phyloP scores from a whole-genome alignment of 2,888 invertebrate genomes.

The Cryptophagus acutangulus region DNA sequence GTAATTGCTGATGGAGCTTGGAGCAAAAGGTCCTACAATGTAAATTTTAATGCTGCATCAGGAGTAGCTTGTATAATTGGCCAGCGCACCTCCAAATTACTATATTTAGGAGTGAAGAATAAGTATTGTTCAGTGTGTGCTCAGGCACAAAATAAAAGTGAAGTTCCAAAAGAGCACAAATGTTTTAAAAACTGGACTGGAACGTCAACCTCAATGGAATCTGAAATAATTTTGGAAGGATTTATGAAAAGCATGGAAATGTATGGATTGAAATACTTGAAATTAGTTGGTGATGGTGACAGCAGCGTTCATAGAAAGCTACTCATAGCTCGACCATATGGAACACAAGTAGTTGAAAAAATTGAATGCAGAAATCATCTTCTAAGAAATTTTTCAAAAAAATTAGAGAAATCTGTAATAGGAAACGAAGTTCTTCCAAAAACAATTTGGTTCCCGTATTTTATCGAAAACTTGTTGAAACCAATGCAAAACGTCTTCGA shows the following conservation, averaged over 20 bases:
- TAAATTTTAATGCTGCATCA: conserved; percentile 34
- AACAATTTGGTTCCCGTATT: background rate
- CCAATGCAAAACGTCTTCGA: background rate
- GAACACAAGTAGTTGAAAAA: conserved; percentile 27
- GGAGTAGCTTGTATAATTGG: conserved; percentile 25
- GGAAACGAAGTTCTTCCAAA: background rate
- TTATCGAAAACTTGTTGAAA: background rate
- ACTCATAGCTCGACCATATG: conserved; percentile 26
- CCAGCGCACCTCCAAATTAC: conserved; percentile 23
- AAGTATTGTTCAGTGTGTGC: conserved; percentile 36
- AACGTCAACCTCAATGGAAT: conserved; percentile 37
- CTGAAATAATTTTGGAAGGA: conserved; percentile 36
- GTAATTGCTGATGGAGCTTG: too few relatives aligned
- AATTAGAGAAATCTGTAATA: conserved; percentile 10
- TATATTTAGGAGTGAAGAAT: conserved; percentile 34
- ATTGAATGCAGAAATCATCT: conserved; percentile 32
- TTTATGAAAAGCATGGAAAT: conserved; percentile 31
- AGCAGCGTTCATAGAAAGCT: conserved; percentile 34
- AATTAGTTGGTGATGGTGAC: conserved; percentile 39
- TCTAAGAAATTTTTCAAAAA: conserved; percentile 16
- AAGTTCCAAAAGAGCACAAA: conserved; percentile 21
- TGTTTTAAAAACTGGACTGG: conserved; percentile 39
- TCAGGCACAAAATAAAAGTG: conserved; percentile 12
- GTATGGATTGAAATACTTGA: conserved; percentile 32
- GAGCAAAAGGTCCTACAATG: too few relatives aligned